These are phyloP conservation scores for Trachythela sp. DNA, from an alignment of 64 coral and sea anemone genomes.

Conservation along the genomic window DNA sequence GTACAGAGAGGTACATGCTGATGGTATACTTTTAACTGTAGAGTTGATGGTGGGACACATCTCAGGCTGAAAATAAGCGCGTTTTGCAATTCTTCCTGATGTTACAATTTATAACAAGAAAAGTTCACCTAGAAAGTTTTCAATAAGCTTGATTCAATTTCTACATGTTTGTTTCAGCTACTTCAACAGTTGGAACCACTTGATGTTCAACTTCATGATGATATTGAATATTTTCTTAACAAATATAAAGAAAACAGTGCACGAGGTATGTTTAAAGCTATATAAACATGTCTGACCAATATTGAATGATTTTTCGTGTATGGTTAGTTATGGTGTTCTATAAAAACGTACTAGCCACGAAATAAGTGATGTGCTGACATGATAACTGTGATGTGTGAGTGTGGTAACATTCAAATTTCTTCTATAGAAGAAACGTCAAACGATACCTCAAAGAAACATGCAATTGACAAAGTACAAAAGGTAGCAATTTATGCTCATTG, in stretches of 20 bases:
- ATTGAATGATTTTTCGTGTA: background rate
- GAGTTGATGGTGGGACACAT: background rate
- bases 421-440: background rate
- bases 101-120: no score
- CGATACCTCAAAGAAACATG: no score
- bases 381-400: no score
- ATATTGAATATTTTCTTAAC: constrained; percentile 11
- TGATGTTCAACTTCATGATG: background rate
- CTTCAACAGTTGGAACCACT: background rate
- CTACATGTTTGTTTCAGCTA: background rate
- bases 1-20: constrained; percentile 58
- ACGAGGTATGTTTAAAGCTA: background rate
- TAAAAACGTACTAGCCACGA: background rate
- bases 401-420: background rate
- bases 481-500: no score
- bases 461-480: no score
- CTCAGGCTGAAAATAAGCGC: no score
- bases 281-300: background rate
- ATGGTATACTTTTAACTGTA: background rate
- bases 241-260: background rate
- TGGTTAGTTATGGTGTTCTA: no score
- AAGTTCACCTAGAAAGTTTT: no score
- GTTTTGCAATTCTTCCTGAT: no score
- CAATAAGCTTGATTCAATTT: background rate
- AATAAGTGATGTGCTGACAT: no score